Conservation (phyloP, 2,888 invertebrate genomes). For the Bugulina stolonifera region DNA sequence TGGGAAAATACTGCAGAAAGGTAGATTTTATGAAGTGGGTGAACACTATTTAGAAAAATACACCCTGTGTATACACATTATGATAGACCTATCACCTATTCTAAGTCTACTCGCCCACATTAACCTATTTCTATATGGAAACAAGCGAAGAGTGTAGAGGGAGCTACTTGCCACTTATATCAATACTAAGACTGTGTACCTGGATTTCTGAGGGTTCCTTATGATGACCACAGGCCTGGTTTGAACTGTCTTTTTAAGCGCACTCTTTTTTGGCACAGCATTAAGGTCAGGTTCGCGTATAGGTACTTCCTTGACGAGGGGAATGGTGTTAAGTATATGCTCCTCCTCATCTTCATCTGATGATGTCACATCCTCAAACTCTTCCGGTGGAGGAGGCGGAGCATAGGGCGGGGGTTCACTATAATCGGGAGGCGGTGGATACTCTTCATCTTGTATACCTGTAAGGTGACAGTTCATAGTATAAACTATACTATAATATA, state of each 20-base stretch:
- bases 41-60: no score
- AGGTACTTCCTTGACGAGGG: conserved; percentile 37
- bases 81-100: no score
- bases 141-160: no score
- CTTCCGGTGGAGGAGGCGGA: neutral
- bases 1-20: no score
- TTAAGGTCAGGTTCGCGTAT: conserved; percentile 52
- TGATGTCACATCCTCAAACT: neutral
- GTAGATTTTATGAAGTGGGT: no score
- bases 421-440: conserved; percentile 19
- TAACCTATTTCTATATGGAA: no score
- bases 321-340: conserved; percentile 6
- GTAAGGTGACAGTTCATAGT: no score
- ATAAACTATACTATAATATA: no score
- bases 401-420: neutral
- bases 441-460: neutral
- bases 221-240: conserved; percentile 25
- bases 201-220: conserved; percentile 7
- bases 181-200: neutral
- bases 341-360: conserved; percentile 17
- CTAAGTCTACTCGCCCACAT: no score
- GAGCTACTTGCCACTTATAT: no score
- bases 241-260: conserved; percentile 41
- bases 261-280: conserved; percentile 53
- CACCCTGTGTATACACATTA: no score